phyloP scores from a whole-genome alignment of 2,797 vertebrate species.

The Darevskia nairensis region DNA sequence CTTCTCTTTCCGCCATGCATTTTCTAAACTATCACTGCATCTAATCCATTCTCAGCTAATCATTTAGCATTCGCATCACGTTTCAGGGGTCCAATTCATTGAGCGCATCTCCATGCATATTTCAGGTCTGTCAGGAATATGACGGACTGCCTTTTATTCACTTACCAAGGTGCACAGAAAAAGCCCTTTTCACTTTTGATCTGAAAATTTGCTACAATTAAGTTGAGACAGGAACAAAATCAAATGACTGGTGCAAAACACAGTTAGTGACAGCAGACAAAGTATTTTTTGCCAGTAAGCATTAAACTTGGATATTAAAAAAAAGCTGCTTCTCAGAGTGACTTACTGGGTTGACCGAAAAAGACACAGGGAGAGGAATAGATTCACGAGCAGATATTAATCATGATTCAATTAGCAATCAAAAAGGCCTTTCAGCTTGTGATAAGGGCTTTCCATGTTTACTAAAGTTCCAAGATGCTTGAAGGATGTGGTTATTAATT shows the following conservation, averaged over 20 bases:
- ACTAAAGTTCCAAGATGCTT: no score
- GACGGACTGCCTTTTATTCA: slow-evolving; percentile 31
- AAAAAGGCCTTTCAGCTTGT: not conserved
- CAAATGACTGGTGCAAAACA: slow-evolving; percentile 15
- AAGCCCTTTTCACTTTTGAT: not conserved
- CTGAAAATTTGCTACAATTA: slow-evolving; percentile 25
- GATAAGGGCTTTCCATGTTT: no score
- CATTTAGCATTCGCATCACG: slow-evolving; percentile 25
- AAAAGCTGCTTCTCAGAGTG: not conserved
- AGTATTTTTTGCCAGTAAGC: not conserved
- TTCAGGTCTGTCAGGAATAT: slow-evolving; percentile 6
- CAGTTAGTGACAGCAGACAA: not conserved
- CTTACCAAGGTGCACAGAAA: not conserved
- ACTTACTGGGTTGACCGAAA: no score
- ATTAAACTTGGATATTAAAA: not conserved
- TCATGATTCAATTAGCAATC: not conserved
- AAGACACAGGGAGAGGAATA: not conserved
- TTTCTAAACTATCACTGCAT: slow-evolving; percentile 31
- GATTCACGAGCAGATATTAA: not conserved
- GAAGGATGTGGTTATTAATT: no score
- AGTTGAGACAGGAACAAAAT: slow-evolving; percentile 30
- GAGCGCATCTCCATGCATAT: slow-evolving; percentile 9
- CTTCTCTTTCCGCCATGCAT: not conserved
- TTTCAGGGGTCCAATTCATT: slow-evolving; percentile 8
- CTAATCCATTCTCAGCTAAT: slow-evolving; percentile 46